Percentiles rank a stretch among this genome's conserved stretches.
These are phyloP conservation scores for Hippoglossus stenolepis DNA, from an alignment of 2,113 vertebrate genomes.

Conservation along the genomic window DNA sequence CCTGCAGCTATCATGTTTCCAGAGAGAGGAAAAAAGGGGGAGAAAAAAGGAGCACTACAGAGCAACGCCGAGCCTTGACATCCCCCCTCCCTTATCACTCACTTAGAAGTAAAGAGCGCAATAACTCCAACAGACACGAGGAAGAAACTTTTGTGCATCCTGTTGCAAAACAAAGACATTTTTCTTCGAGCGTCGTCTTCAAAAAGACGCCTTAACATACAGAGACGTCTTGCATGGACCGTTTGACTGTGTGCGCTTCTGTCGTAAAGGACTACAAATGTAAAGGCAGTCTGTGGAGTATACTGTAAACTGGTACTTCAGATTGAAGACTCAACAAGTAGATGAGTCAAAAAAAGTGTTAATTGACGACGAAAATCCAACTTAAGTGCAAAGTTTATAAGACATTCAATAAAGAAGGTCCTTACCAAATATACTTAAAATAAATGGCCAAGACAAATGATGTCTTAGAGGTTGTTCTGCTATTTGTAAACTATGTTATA, in stretches of 20 bases:
- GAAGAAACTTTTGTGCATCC: constrained; percentile 46
- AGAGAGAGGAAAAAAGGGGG: constrained; percentile 31
- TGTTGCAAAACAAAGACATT: constrained; percentile 20
- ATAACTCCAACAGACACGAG: constrained; percentile 42
- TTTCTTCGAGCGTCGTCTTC: neutral
- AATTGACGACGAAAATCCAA: neutral
- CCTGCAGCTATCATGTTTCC: constrained; percentile 62
- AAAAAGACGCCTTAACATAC: constrained; percentile 2
- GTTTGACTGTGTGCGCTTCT: neutral
- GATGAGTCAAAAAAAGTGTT: neutral
- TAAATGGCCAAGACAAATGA: neutral
- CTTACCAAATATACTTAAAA: constrained; percentile 3
- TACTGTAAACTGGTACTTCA: neutral
- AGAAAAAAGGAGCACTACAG: constrained; percentile 19
- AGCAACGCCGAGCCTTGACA: constrained; percentile 55
- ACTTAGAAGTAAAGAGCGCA: constrained; percentile 50
- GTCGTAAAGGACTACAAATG: neutral
- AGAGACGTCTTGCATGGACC: neutral
- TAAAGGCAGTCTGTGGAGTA: neutral
- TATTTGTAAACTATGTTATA: constrained; percentile 4
- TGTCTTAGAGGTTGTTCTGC: neutral
- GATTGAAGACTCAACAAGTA: constrained; percentile 22
- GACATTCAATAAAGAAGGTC: neutral
- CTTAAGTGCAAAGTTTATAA: neutral
- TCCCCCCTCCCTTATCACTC: constrained; percentile 42